Percentiles rank a stretch among this genome's conserved stretches.
These are phyloP conservation scores for Tor tambroides DNA, from an alignment of 2,113 vertebrate genomes.

Conservation along the genomic window DNA sequence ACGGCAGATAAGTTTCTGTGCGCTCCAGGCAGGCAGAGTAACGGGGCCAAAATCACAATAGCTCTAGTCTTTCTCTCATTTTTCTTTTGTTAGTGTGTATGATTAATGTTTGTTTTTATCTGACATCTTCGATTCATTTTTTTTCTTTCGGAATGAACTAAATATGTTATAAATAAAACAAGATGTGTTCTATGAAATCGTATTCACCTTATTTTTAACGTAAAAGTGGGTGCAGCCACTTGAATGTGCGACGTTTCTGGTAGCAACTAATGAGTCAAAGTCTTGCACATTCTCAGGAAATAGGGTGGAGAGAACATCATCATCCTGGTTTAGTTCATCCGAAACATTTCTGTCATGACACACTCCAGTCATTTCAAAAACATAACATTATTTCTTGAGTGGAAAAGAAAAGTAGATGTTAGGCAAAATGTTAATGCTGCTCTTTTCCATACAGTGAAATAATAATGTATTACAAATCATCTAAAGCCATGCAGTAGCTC, in stretches of 20 bases:
- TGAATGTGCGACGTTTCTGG: not conserved
- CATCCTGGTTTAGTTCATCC: not conserved
- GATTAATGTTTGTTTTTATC: not conserved
- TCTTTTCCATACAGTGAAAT: not conserved
- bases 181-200: not conserved
- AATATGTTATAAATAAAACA: not conserved
- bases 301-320: not conserved
- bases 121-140: not conserved
- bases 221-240: no score
- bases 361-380: not conserved
- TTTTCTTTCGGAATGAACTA: not conserved
- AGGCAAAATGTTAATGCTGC: slow-evolving; percentile 46
- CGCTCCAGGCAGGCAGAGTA: not conserved
- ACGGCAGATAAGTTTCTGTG: not conserved
- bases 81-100: slow-evolving; percentile 4
- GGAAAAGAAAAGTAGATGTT: slow-evolving; percentile 40
- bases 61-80: slow-evolving; percentile 1
- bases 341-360: not conserved
- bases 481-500: not conserved
- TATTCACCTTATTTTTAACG: not conserved
- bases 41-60: not conserved
- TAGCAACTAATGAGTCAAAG: not conserved
- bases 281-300: not conserved
- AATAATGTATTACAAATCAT: not conserved
- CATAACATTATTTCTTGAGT: not conserved